A percentile compares a stretch with the other conserved stretches of the same genome.
Evolutionary conservation across 1,140 invertebrate genomes (phyloP).

Genomic region (Drosophila mojavensis): DNA sequence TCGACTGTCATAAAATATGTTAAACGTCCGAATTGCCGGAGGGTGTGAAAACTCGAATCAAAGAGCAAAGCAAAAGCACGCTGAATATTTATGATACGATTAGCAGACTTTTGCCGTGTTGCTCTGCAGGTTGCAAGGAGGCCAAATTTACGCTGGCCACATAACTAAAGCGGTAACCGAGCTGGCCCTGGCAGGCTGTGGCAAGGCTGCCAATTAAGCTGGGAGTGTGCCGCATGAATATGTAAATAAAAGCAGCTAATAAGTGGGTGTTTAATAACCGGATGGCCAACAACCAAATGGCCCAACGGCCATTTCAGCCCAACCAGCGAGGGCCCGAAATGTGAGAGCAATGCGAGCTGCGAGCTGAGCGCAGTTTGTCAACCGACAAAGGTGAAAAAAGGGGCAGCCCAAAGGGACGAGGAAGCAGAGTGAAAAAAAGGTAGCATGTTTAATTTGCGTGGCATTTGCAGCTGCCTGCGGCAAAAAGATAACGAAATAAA

Average conservation of each 20-base stretch:
- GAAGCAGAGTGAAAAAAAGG: slow-evolving; percentile 54
- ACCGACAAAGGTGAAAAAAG: slow-evolving; percentile 70
- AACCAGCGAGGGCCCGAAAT: slow-evolving; percentile 22
- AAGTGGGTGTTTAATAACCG: slow-evolving; percentile 84
- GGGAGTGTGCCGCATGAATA: slow-evolving; percentile 77
- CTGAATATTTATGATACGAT: slow-evolving; percentile 83
- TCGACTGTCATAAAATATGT: slow-evolving; percentile 71
- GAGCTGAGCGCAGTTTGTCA: slow-evolving; percentile 64
- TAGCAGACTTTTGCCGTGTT: slow-evolving; percentile 55
- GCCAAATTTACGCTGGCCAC: slow-evolving; percentile 63
- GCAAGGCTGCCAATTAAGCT: slow-evolving; percentile 77
- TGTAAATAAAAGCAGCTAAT: slow-evolving; percentile 83
- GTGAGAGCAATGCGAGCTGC: slow-evolving; percentile 39
- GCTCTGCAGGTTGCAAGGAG: slow-evolving; percentile 68
- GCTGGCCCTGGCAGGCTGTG: background rate
- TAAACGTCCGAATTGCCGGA: slow-evolving; percentile 70
- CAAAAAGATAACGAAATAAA: slow-evolving; percentile 84
- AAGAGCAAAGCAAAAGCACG: slow-evolving; percentile 61
- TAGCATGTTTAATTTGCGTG: slow-evolving; percentile 83
- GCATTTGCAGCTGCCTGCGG: slow-evolving; percentile 82
- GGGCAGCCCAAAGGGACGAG: slow-evolving; percentile 23
- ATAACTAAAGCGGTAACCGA: slow-evolving; percentile 37
- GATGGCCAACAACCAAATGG: slow-evolving; percentile 40
- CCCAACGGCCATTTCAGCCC: slow-evolving; percentile 8
- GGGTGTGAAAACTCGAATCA: slow-evolving; percentile 81